A percentile compares a stretch with the other conserved stretches of the same genome.
These are phyloP conservation scores for Numenius phaeopus DNA, from an alignment of 2,797 vertebrate genomes.

Conservation along the genomic window DNA sequence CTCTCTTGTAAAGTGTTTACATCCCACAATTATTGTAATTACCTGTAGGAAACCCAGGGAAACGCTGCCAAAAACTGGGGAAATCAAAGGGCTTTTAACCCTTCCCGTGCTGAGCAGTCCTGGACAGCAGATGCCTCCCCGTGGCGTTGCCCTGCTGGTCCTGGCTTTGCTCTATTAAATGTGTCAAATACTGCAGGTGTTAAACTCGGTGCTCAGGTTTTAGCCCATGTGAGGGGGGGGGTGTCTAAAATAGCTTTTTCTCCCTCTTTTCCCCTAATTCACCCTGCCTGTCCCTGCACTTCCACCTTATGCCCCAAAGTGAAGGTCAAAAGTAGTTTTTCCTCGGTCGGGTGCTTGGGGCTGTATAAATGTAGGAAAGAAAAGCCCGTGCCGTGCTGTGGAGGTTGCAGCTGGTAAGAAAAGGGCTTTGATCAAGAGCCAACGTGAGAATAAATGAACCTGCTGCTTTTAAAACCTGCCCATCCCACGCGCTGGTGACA, in stretches of 20 bases:
- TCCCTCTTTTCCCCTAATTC: neutral
- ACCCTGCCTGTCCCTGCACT: neutral
- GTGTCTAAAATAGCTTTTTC: neutral
- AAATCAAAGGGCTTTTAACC: constrained; percentile 45
- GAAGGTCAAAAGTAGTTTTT: neutral
- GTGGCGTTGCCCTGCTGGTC: neutral
- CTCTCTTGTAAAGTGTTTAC: constrained; percentile 38
- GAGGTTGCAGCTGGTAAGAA: neutral
- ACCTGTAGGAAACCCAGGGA: constrained; percentile 26
- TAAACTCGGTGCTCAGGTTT: neutral
- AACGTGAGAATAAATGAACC: neutral
- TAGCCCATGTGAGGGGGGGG: rapidly evolving
- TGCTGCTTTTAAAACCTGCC: neutral
- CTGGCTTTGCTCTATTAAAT: neutral
- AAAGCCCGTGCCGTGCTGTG: rapidly evolving
- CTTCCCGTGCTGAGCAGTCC: neutral
- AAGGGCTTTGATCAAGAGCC: neutral
- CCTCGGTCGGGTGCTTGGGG: neutral
- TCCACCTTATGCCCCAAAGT: neutral
- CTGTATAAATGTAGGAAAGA: neutral
- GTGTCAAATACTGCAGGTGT: neutral
- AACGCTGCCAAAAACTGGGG: neutral
- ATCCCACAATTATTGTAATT: constrained; percentile 57
- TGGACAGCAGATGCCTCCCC: neutral
- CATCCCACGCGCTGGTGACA: neutral